Base-by-base conservation (phyloP, 1,140 invertebrate genomes). In the Drosophila hydei region DNA sequence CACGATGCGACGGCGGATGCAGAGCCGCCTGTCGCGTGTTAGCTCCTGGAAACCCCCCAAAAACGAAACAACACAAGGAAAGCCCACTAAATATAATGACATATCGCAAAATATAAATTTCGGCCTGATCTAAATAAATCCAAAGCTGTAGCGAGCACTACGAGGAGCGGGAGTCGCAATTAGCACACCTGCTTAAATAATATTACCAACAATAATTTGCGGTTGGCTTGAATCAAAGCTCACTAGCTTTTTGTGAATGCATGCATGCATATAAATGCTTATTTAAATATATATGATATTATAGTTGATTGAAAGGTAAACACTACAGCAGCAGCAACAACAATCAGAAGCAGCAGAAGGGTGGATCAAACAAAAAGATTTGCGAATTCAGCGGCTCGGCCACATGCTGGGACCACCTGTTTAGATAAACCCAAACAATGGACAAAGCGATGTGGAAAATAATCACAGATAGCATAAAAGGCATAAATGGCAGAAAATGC, bases 351-450 rank as follows among this genome's bases (percentile, higher is more conserved):
- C 2, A 12, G 48, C 38, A 40, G 55, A 23, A 52, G 42, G 12
- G 12, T 12, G 40, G 27, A 11, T 21, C 50, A 45, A 52, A 75
- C 75, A 83, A 83, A 70, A 61, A 61, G 47, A 59, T 55, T 59
- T 64, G 56, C 55, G 40, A 74, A 47, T 70, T 58, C 54, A 63
- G 72, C 62, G 54, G 21, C 61, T 14, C 14, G 51, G 56, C 84
- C 83, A 87, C 83, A 85, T 83, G 83, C 83, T 87, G 83, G 59
- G 79, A 83, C 84, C 83, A 88, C 84, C 83, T 88, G 83, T 89
- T 88, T 88, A 88, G 84, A 88, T 89, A 89, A 75, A 62, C 56
- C 33, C 36, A 48, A 61, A 88, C 83, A 88, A 88, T 79, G 79
- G 81, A 51, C 79, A 83, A 73, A 83, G 54, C 78, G 84, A 89